Evolutionary conservation across 35 echinoderm and acorn worm genomes (phyloP).

Genomic region (Holothuria glaberrima): DNA sequence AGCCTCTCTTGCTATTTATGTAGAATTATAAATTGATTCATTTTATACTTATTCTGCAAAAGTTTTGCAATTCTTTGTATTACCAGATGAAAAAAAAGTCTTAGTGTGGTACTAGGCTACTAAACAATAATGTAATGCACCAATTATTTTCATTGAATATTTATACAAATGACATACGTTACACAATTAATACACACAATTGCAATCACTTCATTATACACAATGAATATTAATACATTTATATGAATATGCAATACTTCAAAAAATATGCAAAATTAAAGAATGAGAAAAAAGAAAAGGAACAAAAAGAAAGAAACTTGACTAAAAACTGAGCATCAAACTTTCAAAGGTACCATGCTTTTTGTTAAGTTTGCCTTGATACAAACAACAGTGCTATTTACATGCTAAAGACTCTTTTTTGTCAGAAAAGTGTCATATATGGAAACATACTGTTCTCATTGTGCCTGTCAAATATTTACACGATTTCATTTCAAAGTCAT

Average conservation of each 20-base stretch:
- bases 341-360: no score
- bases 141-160: neutral
- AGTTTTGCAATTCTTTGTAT: no score
- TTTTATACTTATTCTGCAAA: no score
- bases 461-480: no score
- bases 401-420: no score
- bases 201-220: conserved; percentile 41
- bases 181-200: conserved; percentile 43
- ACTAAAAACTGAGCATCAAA: neutral
- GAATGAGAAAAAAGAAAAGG: neutral
- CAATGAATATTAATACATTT: conserved; percentile 46
- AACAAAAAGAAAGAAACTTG: neutral
- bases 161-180: conserved; percentile 36
- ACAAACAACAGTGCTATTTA: no score
- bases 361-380: no score
- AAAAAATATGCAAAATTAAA: conserved; percentile 28
- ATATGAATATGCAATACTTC: conserved; percentile 46
- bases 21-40: no score
- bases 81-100: neutral
- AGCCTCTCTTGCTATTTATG: no score
- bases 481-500: no score
- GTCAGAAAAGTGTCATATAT: no score
- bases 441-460: no score
- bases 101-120: neutral
- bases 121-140: conserved; percentile 29